phyloP scores from a whole-genome alignment of 2,797 vertebrate species.

The Catharus ustulatus region DNA sequence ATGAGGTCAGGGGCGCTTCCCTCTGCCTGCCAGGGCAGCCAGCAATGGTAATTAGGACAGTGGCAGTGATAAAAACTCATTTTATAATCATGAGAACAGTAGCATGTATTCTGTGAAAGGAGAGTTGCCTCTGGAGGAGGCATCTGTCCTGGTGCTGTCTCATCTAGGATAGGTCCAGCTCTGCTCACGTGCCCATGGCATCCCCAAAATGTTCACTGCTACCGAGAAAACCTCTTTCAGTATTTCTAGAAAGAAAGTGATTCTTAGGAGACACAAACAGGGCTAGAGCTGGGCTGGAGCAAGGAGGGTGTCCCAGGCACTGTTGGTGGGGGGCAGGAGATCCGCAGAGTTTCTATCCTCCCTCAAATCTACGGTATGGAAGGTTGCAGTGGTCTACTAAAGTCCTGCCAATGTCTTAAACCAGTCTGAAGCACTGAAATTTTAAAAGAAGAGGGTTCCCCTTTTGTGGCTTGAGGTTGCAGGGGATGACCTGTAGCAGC shows the following conservation, averaged over 20 bases:
- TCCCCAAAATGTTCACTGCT: neutral
- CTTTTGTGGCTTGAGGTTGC: neutral
- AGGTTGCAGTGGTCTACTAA: neutral
- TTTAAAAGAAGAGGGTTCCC: neutral
- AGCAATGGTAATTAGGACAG: neutral
- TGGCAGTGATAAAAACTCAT: neutral
- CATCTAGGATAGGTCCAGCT: neutral
- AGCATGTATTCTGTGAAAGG: rapidly evolving
- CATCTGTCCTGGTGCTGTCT: neutral
- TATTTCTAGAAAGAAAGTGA: neutral
- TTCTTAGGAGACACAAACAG: neutral
- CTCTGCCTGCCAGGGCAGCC: neutral
- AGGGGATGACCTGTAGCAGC: neutral
- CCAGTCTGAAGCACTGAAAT: neutral
- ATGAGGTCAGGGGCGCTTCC: neutral
- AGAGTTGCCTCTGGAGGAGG: neutral
- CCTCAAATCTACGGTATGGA: neutral
- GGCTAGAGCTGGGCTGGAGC: neutral
- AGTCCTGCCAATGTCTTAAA: neutral
- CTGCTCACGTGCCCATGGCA: neutral
- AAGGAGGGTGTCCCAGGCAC: neutral
- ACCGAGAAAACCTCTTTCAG: neutral
- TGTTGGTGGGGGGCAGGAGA: neutral
- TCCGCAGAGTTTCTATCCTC: neutral
- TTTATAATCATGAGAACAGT: neutral